phyloP scores from a whole-genome alignment of 2,113 vertebrate genomes.

The Epinephelus lanceolatus region DNA sequence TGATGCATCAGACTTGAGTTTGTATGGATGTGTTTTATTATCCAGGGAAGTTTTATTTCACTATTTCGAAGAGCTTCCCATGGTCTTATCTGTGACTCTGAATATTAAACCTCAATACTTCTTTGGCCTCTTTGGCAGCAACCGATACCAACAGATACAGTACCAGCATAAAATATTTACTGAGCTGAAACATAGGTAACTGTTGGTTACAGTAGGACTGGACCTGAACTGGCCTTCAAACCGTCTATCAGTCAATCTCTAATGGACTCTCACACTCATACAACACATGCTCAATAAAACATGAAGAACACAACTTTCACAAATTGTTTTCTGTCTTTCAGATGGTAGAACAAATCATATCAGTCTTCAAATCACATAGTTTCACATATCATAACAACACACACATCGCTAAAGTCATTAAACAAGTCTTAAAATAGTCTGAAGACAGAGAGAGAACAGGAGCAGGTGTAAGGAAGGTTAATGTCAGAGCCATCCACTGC shows the following conservation, averaged over 20 bases:
- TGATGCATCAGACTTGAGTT: background rate
- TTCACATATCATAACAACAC: slow-evolving; percentile 6
- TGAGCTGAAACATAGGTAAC: background rate
- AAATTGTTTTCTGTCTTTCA: background rate
- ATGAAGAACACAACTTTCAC: background rate
- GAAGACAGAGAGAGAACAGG: background rate
- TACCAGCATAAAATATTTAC: background rate
- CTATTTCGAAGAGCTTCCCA: too few species aligned
- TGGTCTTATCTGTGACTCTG: too few species aligned
- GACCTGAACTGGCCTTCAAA: background rate
- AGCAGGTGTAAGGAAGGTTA: background rate
- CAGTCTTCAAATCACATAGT: slow-evolving; percentile 7
- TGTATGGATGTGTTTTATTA: too few species aligned
- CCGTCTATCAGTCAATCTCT: background rate
- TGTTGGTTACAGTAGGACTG: background rate
- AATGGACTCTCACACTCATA: background rate
- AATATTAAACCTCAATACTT: background rate
- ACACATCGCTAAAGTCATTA: background rate
- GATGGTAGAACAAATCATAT: background rate
- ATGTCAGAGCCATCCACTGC: background rate
- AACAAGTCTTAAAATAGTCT: background rate
- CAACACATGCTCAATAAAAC: background rate
- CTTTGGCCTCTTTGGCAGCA: background rate
- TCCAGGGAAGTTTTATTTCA: too few species aligned
- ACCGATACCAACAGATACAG: background rate